Evolutionary conservation across 2,113 vertebrate species (phyloP), one percentile per base, ranked within the genome.

Genomic region (Melanerpes aurifrons): DNA sequence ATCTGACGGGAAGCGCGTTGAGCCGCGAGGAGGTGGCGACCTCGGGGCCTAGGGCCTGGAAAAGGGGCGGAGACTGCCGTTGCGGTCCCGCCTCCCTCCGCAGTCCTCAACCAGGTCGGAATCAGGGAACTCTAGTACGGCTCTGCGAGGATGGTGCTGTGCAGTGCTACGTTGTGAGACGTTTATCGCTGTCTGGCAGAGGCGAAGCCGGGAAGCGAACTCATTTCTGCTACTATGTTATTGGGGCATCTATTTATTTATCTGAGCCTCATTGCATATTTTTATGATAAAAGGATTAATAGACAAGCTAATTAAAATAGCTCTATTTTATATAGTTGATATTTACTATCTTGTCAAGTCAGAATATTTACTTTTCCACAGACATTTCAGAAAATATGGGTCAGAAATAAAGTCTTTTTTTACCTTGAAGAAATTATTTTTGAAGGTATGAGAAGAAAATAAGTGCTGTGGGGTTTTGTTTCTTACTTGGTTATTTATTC

Each of bases 391-490:
- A 53, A 35, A 8, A 3, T 26, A 50, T 45, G 17, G 6, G 19
- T 69, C 2, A 47, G 47, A 92, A 84, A 40, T 10, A 0, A 29
- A 29, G 2, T 15, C 0, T 0, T 22, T 32, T 64, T 32, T 2
- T 25, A 54, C 4, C 20, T 35, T 11, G 48, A 57, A 29, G 3
- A 63, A 64, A 20, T 19, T 0, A 0, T 32, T 71, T 86, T 63
- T 85, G 8, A 82, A 5, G 17, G 6, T 6, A 5, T 31, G 45
- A 45, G 4, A 20, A 3, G 4, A 5, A 78, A 48, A 7, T 0
- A 1, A 1, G 1, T 40, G 9, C 11, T 40, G 40, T 40, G 40
- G 40, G 40, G 40, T 40, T 63, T 58, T 45, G 40, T 29, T 62
- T 48, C 2, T 40, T 37, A 15, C 13, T 76, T 56, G 16, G 40